Base-by-base conservation (phyloP, 2,888 invertebrate genomes). In the Agriotes lineatus region DNA sequence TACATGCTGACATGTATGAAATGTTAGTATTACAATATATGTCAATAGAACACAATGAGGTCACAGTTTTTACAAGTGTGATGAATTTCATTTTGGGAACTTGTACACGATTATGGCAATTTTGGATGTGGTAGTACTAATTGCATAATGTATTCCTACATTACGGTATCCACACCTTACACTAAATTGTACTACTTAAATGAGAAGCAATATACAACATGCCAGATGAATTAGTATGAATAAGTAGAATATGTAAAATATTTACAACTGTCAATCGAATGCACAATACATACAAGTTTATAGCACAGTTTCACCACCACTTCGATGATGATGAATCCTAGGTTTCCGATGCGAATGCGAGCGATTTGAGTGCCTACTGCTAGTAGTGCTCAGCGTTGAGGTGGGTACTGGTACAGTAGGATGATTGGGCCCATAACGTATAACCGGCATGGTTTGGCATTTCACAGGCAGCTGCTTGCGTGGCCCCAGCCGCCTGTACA, bases 371-470 rank as follows among this genome's bases (percentile, higher is more conserved):
- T 82, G 80, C 56, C 81, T 88, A 75, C 89, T 88, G 68, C 89
- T 88, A 67, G 88, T 85, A 76, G 88, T 89, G 67, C 88, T 86
- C 75, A 88, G 88, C 5, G 64, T 75, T 62, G 74, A 59, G 9
- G 74, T 20, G 7, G 52, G 33, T 7, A 52, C 86, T 85, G 37
- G 86, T 81, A 78, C 86, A 86, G 42, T 87, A 85, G 37, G 86
- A 85, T 77, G 87, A 85, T 73, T 87, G 86, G 76, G 77, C 22
- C 75, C 75, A 68, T 82, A 81, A 71, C 82, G 72, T 18, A 83
- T 72, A 14, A 82, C 81, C 7, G 84, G 80, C 68, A 85, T 74
- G 10, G 84, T 83, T 74, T 85, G 85, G 70, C 85, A 85, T 73
- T 86, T 86, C 58, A 85, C 80, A 0, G 85, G 85, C 3, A 85